Base-by-base conservation (phyloP, 1,140 invertebrate genomes). In the Brachionus plicatilis region DNA sequence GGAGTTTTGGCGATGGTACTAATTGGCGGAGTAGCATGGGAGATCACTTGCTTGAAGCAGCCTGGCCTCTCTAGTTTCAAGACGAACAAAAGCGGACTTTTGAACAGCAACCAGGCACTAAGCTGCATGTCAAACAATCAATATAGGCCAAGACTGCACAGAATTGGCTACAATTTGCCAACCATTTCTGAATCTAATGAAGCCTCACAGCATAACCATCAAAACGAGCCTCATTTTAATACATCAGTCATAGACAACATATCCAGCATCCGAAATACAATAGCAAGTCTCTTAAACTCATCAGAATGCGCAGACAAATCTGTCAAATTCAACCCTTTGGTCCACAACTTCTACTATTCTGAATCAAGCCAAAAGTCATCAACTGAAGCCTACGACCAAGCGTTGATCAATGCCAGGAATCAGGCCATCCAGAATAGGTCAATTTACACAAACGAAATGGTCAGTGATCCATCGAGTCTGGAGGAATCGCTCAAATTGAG, bases 311-410 rank as follows among this genome's bases (percentile, higher is more conserved):
- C 27, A 1, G 65, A 82, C 37, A 24, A 56, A 7, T 82, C 79
- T 27, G 79, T 82, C 11, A 82, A 82, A 68, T 82, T 82, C 41
- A 82, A 82, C 17, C 79, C 79, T 14, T 37, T 82, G 29, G 79
- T 82, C 9, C 79, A 82, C 43, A 68, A 82, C n/a, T 82, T 68
- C 43, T 82, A 82, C 41, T 82, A 60, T 41, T 68, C 79, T 9
- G 43, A 41, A 47, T 82, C 79, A 14, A 80, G 76, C 17, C 79
- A 82, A 12, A 72, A 72, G 68, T 76, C 72, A 29, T 50, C 43
- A 4, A 76, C 72, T 27, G 72, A 76, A 50, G 65, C 33, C 12
- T 82, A 82, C 17, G 79, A 82, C 53, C 37, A 68, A 60, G 79
- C 79, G 0, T 68, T 82, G 27, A 82, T 82, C 7, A 68, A 82